phyloP scores from a whole-genome alignment of 1,140 invertebrate genomes.

The Drosophila sturtevanti region DNA sequence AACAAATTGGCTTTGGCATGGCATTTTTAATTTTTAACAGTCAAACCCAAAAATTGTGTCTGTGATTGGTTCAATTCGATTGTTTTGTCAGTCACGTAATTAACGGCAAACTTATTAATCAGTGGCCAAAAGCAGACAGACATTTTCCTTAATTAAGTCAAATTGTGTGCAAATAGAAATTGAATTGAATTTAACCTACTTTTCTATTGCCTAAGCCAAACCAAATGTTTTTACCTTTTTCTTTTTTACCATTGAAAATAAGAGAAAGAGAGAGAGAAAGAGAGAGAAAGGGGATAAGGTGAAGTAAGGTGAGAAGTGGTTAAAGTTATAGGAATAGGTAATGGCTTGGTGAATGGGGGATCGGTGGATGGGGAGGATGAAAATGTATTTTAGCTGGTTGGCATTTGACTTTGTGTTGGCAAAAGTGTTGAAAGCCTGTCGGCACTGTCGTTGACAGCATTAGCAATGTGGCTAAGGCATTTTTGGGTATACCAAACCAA shows the following conservation, averaged over 20 bases:
- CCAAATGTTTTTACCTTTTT: neutral
- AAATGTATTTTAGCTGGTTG: slow-evolving; percentile 26
- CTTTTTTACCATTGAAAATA: neutral
- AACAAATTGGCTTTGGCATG: slow-evolving; percentile 35
- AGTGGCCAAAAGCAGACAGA: slow-evolving; percentile 12
- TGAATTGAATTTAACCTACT: slow-evolving; percentile 32
- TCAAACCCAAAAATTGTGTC: slow-evolving; percentile 37
- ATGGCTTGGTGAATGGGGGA: neutral
- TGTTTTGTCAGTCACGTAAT: slow-evolving; percentile 62
- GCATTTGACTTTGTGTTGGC: slow-evolving; percentile 59
- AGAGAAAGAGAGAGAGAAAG: neutral
- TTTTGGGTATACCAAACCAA: slow-evolving; percentile 18
- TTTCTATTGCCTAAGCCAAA: neutral
- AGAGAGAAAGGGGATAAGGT: neutral
- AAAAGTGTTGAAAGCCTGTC: slow-evolving; percentile 46
- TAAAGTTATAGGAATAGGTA: too few relatives aligned
- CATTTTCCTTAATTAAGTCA: slow-evolving; percentile 62
- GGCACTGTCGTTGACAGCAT: slow-evolving; percentile 53
- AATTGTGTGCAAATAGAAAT: slow-evolving; percentile 63
- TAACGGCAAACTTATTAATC: slow-evolving; percentile 73
- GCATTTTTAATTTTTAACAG: slow-evolving; percentile 66
- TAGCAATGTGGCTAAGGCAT: slow-evolving; percentile 33
- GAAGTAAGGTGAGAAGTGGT: neutral
- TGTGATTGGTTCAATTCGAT: slow-evolving; percentile 45
- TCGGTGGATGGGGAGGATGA: neutral